These are phyloP conservation scores for Calvadosia cruxmelitensis DNA, from an alignment of 30 jellyfish, hydroid and myxozoan species.

Conservation along the genomic window DNA sequence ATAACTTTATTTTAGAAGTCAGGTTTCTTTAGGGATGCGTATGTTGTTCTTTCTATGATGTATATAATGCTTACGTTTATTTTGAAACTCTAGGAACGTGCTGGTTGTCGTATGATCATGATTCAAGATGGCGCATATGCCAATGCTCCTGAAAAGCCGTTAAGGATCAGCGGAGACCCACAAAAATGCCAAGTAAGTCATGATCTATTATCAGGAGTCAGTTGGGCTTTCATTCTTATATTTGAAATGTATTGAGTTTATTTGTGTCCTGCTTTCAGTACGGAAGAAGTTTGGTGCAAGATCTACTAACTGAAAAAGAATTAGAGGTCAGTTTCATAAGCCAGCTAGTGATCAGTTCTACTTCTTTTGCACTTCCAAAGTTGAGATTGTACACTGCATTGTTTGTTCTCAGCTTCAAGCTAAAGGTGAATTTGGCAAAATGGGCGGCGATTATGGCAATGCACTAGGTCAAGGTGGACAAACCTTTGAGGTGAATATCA, in stretches of 20 bases:
- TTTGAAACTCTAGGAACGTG: slow-evolving; percentile 56
- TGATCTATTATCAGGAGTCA: not conserved
- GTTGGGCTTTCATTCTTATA: not conserved
- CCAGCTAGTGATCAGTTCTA: too few species aligned
- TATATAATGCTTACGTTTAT: not conserved
- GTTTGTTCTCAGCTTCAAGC: not conserved
- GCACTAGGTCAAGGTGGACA: not conserved
- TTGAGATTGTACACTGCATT: not conserved
- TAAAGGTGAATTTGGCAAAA: not conserved
- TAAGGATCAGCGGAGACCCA: slow-evolving; percentile 89
- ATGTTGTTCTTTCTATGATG: too few species aligned
- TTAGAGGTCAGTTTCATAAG: slow-evolving; percentile 50
- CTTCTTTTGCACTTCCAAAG: too few species aligned
- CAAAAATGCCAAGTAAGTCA: slow-evolving; percentile 59
- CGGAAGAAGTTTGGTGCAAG: slow-evolving; percentile 78
- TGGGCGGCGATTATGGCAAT: not conserved
- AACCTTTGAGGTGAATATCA: not conserved
- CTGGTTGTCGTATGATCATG: slow-evolving; percentile 94
- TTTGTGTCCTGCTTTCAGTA: slow-evolving; percentile 24
- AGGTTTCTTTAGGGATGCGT: too few species aligned
- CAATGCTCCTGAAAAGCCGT: slow-evolving; percentile 84
- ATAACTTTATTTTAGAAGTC: too few species aligned
- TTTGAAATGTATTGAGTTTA: not conserved
- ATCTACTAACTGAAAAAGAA: slow-evolving; percentile 69
- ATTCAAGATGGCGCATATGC: slow-evolving; percentile 86